Evolutionary conservation across 2,888 invertebrate species (phyloP), one percentile per base, ranked within the genome.

Genomic region (Endomychus coccineus): DNA sequence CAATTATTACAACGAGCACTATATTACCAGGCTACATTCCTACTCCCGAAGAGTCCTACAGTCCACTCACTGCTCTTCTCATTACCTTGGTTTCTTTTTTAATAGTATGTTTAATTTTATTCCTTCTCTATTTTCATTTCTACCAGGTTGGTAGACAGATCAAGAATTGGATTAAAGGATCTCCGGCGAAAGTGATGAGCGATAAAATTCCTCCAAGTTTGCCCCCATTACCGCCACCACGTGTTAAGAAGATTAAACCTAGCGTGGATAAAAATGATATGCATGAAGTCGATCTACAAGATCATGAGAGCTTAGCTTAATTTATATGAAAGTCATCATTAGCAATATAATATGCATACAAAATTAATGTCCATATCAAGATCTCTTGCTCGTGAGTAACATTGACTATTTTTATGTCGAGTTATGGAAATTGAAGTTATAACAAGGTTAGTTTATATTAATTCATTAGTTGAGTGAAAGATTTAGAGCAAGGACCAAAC

Each of bases 61-160:
- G 60, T 54, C 64, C 70, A 39, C 64, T 74, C 69, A 67, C 75
- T 55, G 70, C 73, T 30, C 54, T 77, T 48, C 51, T 82, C 50
- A 73, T 83, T 48, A 73, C 76, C n/a, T 63, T 78, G 43, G 64
- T 80, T 53, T 73, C 80, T 49, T 68, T 84, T 55, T 71, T 83
- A 64, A 69, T 79, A 55, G 76, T 79, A 27, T 61, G 80, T 54
- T 74, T 76, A 41, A 66, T 74, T 48, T 69, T 84, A 56, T 77
- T 77, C 44, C 72, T 77, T 41, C 69, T 84, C 52, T 85, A 83
- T 64, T 68, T 81, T 54, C 83, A 84, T 64, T 83, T 81, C 59
- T 83, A 83, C 69, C 78, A 81, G 64, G 77, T 81, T 54, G 78
- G 79, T 52, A 73, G 73, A 58, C 73, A 73, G 48, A 72, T 83